phyloP scores from a whole-genome alignment of 2,113 vertebrate species.

The Opisthocomus hoazin region DNA sequence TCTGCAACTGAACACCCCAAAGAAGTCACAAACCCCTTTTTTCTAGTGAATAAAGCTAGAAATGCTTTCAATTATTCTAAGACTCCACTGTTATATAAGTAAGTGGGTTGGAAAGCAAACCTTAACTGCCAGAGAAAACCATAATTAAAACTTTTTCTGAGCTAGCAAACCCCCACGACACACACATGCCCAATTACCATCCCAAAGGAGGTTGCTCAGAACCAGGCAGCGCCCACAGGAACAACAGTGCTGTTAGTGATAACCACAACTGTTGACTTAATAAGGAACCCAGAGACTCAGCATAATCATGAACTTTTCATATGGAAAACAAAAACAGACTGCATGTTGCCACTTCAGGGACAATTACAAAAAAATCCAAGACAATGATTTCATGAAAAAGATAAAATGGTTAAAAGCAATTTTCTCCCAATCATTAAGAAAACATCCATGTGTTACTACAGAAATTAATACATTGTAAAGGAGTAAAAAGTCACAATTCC shows the following conservation, averaged over 20 bases:
- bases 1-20: background rate
- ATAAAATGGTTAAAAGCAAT: background rate
- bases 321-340: background rate
- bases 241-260: background rate
- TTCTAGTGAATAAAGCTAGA: background rate
- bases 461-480: background rate
- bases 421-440: background rate
- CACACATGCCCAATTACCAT: background rate
- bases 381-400: background rate
- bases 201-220: background rate
- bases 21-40: background rate
- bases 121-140: background rate
- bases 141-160: background rate
- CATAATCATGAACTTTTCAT: background rate
- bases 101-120: background rate
- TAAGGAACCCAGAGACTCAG: background rate
- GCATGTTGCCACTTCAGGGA: background rate
- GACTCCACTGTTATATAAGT: background rate
- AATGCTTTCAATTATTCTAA: background rate
- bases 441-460: background rate
- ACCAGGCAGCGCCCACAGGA: background rate
- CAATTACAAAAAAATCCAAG: background rate
- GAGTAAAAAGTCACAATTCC: background rate
- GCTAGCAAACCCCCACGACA: background rate
- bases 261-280: background rate